phyloP scores from a whole-genome alignment of 2,797 vertebrate genomes.

The Dermochelys coriacea region DNA sequence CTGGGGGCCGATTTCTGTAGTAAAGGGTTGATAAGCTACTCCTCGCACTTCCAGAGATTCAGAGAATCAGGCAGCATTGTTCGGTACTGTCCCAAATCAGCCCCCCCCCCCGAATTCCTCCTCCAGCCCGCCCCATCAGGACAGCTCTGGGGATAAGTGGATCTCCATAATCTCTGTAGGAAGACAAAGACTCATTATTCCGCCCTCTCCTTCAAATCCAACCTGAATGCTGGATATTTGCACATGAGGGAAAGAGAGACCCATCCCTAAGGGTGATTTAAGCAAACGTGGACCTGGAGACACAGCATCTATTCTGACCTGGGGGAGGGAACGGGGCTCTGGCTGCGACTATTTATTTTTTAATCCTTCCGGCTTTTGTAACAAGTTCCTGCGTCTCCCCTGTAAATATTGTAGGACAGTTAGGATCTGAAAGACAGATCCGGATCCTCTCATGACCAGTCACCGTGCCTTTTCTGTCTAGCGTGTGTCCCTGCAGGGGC shows the following conservation, averaged over 20 bases:
- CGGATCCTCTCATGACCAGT: no score
- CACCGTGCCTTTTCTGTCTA: background rate
- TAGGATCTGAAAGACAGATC: background rate
- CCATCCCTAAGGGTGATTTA: background rate
- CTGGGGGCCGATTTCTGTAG: background rate
- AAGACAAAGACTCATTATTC: constrained; percentile 58
- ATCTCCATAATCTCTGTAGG: constrained; percentile 59
- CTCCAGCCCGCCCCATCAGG: background rate
- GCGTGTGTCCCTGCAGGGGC: background rate
- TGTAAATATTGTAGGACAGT: background rate
- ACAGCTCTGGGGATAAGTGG: constrained; percentile 9
- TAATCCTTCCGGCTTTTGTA: background rate
- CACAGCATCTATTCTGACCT: background rate
- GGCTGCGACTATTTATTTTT: no score
- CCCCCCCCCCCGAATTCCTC: background rate
- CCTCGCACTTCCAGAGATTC: background rate
- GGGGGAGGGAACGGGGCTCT: no score
- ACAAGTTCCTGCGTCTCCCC: background rate
- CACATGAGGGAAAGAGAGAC: background rate
- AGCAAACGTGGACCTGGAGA: background rate
- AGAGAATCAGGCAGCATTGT: background rate
- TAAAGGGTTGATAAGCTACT: background rate
- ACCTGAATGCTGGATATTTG: background rate
- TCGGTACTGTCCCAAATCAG: background rate
- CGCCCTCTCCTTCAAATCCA: background rate